Evolutionary conservation across 2,888 invertebrate genomes (phyloP), one percentile per base, ranked within the genome.

Genomic region (Gisinianus flammeolus): DNA sequence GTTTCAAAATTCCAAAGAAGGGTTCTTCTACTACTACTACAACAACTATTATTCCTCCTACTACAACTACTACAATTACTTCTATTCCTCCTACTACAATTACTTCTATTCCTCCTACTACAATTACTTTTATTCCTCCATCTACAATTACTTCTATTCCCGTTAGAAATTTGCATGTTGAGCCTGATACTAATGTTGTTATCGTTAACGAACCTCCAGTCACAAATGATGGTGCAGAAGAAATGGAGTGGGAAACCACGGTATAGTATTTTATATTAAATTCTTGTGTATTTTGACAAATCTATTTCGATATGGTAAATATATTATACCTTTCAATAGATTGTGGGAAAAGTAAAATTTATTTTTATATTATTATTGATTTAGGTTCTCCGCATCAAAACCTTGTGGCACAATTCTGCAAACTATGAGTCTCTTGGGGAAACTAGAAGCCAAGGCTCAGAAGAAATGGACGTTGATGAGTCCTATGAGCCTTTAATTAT

Each of bases 381-480:
- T 4, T 54, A 54, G n/a, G n/a, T n/a, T n/a, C n/a, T n/a, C n/a
- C n/a, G n/a, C n/a, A n/a, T n/a, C n/a, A n/a, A n/a, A n/a, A n/a
- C n/a, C n/a, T 19, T 58, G 8, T 72, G 71, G 56, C 58, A 28
- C 1, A 56, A 56, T 24, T 12, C 30, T 22, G n/a, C 26, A 8
- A 24, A n/a, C 58, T 8, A 8, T 35, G 33, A 68, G 10, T 19
- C 10, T 35, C 2, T 12, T 2, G 5, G 2, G 26, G 24, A 28
- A 22, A 35, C 6, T 31, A 22, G 44, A 54, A 30, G 44, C 16
- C 10, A 12, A 19, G 58, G 22, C 1, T 31, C 30, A 52, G 79
- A 76, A 44, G 73, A 74, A 4, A 74, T 78, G 75, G 79, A 79
- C 31, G 54, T 75, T 31, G 76, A 76, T 22, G n/a, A n/a, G n/a